phyloP scores from a whole-genome alignment of 1,140 invertebrate species.

The Polypedilum pembai region DNA sequence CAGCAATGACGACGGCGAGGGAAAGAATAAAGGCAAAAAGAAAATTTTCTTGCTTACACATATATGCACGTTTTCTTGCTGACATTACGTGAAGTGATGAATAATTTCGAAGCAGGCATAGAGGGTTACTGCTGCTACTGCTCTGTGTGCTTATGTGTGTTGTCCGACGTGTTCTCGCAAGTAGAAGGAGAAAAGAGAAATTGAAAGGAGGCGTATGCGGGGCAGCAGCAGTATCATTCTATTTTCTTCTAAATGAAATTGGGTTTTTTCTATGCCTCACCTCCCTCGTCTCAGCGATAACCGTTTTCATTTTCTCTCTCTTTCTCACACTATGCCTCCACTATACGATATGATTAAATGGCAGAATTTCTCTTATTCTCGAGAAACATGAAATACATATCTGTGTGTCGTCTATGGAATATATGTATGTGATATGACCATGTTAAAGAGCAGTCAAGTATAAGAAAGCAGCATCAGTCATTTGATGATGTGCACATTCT shows the following conservation, averaged over 20 bases:
- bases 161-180: conserved; percentile 11
- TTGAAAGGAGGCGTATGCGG: conserved; percentile 1
- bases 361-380: neutral
- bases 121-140: conserved; percentile 2
- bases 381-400: neutral
- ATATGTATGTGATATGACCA: neutral
- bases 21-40: neutral
- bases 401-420: neutral
- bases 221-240: neutral
- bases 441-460: conserved; percentile 6
- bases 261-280: neutral
- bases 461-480: conserved; percentile 5
- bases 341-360: conserved; percentile 18
- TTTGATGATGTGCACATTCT: conserved; percentile 1
- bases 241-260: neutral
- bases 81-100: conserved; percentile 27
- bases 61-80: conserved; percentile 24
- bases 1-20: no score
- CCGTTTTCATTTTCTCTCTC: neutral
- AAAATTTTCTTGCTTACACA: conserved; percentile 21
- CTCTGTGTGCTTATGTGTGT: neutral
- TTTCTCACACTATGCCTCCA: neutral
- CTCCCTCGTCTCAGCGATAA: neutral
- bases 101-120: conserved; percentile 20
- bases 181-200: neutral